phyloP scores from a whole-genome alignment of 2,113 vertebrate genomes.

The Hystrix cristata region DNA sequence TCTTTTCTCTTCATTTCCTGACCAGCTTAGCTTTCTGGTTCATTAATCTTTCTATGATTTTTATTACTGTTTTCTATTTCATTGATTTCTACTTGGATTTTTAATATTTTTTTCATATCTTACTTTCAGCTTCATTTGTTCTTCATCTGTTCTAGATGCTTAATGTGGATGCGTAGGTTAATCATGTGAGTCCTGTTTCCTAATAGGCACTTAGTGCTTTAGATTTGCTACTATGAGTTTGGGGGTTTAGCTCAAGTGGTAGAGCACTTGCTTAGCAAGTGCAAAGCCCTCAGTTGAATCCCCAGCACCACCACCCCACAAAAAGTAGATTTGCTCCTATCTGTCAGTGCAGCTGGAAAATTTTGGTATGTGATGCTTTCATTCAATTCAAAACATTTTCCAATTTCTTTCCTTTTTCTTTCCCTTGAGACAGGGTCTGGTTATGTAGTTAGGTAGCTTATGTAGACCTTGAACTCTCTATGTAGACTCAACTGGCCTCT shows the following conservation, averaged over 20 bases:
- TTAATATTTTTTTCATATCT: not conserved
- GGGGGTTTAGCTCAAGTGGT: too few relatives aligned
- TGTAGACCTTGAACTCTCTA: not conserved
- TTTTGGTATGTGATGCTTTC: not conserved
- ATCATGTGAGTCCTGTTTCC: not conserved
- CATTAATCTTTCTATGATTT: not conserved
- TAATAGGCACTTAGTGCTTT: accelerated
- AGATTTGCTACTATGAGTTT: not conserved
- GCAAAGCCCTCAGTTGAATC: too few relatives aligned
- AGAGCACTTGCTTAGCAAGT: too few relatives aligned
- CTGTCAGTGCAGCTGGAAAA: not conserved
- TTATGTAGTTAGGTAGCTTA: not conserved
- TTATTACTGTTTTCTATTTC: not conserved
- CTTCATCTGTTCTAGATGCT: not conserved
- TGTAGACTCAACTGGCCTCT: not conserved
- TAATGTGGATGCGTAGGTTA: not conserved
- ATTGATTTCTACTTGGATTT: not conserved
- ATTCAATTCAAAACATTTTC: not conserved
- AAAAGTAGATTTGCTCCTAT: not conserved
- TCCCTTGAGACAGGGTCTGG: not conserved
- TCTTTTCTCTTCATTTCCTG: not conserved
- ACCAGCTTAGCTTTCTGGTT: not conserved
- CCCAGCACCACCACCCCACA: too few relatives aligned
- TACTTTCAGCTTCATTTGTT: not conserved
- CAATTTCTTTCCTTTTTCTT: not conserved